These are phyloP conservation scores for Cavia porcellus DNA, from an alignment of 2,113 vertebrate genomes.

Conservation along the genomic window DNA sequence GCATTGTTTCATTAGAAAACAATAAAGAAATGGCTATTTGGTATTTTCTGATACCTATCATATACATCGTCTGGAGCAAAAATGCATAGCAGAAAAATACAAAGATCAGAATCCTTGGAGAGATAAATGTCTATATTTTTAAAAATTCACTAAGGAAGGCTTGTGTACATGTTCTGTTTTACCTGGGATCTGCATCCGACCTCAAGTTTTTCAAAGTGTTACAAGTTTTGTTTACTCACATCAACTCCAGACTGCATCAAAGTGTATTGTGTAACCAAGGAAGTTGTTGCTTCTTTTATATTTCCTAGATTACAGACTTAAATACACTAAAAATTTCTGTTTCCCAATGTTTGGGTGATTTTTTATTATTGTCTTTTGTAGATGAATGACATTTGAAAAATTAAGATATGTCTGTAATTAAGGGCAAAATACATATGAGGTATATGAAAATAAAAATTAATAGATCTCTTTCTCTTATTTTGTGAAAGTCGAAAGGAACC, in stretches of 20 bases:
- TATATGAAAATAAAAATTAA: background rate
- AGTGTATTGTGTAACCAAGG: background rate
- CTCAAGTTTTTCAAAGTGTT: background rate
- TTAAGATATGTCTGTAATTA: constrained; percentile 28
- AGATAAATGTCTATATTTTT: background rate
- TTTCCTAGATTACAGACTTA: background rate
- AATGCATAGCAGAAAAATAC: background rate
- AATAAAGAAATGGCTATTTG: background rate
- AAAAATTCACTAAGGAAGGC: background rate
- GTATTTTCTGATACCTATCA: background rate
- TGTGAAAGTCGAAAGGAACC: background rate
- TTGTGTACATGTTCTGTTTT: background rate
- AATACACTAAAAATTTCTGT: background rate
- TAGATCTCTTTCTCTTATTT: background rate
- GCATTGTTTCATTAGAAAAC: constrained; percentile 11
- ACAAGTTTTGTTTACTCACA: background rate
- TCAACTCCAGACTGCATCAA: background rate
- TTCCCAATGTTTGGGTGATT: background rate
- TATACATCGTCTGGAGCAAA: background rate
- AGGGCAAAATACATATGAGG: background rate
- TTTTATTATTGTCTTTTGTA: background rate
- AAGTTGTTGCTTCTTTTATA: background rate
- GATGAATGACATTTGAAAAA: constrained; percentile 1
- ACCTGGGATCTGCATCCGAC: background rate
- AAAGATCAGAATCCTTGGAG: background rate